Evolutionary conservation across 2,113 vertebrate species (phyloP).

Genomic region (Mionectes macconnelli): DNA sequence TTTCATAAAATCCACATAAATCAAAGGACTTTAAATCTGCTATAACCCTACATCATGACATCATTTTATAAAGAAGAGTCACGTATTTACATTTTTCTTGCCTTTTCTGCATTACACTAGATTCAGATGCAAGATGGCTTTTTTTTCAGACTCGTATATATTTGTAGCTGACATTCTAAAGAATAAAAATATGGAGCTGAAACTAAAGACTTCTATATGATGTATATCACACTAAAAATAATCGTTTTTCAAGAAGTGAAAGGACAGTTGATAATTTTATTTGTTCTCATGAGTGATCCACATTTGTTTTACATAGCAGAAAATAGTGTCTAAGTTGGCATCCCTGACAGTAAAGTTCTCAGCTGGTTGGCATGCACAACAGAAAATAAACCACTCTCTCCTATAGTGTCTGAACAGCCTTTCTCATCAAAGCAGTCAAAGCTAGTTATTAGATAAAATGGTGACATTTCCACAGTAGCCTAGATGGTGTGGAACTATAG

Average conservation of each 20-base stretch:
- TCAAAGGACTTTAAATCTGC: neutral
- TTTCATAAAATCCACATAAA: neutral
- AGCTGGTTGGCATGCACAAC: neutral
- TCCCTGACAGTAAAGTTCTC: neutral
- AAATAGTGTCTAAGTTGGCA: neutral
- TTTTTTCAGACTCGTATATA: neutral
- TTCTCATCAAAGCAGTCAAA: neutral
- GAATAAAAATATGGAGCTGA: neutral
- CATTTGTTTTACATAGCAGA: neutral
- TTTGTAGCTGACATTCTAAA: neutral
- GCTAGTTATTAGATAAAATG: neutral
- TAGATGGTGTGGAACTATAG: neutral
- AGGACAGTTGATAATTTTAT: neutral
- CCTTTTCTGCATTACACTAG: neutral
- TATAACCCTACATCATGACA: neutral
- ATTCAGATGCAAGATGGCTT: neutral
- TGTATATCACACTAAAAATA: neutral
- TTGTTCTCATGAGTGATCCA: neutral
- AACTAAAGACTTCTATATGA: neutral
- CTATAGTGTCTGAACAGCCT: neutral
- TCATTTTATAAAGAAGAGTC: neutral
- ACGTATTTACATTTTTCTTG: neutral
- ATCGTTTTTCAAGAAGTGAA: neutral
- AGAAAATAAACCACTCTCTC: neutral
- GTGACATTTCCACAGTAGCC: neutral